Evolutionary conservation across 2,888 invertebrate species (phyloP).

Genomic region (Euspilapteryx auroguttella): DNA sequence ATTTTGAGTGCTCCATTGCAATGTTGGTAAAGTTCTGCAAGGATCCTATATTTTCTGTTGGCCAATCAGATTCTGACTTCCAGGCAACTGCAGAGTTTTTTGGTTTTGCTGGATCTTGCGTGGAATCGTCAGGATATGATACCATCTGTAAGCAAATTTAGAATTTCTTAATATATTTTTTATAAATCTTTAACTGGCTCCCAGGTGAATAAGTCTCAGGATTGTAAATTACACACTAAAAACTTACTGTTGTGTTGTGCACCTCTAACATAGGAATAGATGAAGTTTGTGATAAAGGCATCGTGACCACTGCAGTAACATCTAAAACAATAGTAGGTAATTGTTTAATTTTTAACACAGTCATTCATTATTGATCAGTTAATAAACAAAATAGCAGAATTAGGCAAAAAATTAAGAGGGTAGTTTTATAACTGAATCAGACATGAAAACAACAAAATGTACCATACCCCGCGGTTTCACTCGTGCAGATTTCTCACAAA

Average conservation of each 20-base stretch:
- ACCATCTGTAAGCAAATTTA: conserved; percentile 24
- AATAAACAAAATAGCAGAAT: too few species aligned
- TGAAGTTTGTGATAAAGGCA: conserved; percentile 46
- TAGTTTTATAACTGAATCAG: too few species aligned
- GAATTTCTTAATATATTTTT: too few species aligned
- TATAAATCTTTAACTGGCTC: too few species aligned
- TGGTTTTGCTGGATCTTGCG: conserved; percentile 47
- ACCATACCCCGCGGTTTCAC: too few species aligned
- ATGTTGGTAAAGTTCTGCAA: conserved; percentile 34
- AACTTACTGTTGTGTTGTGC: conserved; percentile 49
- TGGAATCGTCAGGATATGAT: conserved; percentile 44
- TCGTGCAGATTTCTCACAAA: too few species aligned
- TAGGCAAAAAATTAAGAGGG: too few species aligned
- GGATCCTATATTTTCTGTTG: conserved; percentile 31
- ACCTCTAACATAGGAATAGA: conserved; percentile 54
- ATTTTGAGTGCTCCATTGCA: conserved; percentile 36
- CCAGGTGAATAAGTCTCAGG: too few species aligned
- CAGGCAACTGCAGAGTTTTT: conserved; percentile 46
- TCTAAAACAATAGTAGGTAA: conserved; percentile 24
- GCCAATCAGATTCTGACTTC: conserved; percentile 43
- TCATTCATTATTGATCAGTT: too few species aligned
- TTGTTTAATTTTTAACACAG: too few species aligned
- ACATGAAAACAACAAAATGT: too few species aligned
- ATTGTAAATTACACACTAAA: too few species aligned
- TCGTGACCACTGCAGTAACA: conserved; percentile 52